A percentile compares a stretch with the other conserved stretches of the same genome.
phyloP scores from a whole-genome alignment of 2,888 invertebrate genomes.

The Empis stercorea region DNA sequence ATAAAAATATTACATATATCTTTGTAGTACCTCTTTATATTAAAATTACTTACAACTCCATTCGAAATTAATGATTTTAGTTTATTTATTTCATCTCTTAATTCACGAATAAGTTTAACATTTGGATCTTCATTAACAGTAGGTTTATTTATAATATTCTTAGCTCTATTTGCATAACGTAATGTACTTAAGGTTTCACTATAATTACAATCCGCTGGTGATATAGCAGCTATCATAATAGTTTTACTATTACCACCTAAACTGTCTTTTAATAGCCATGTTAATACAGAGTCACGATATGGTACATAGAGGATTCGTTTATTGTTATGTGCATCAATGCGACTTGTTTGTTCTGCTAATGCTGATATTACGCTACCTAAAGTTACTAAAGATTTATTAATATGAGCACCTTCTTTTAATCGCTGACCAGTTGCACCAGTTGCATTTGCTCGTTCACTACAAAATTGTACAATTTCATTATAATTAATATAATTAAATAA shows the following conservation, averaged over 20 bases:
- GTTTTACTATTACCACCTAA: slow-evolving; percentile 84
- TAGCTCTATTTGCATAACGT: slow-evolving; percentile 78
- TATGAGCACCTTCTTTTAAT: slow-evolving; percentile 79
- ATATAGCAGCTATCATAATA: slow-evolving; percentile 77
- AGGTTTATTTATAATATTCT: slow-evolving; percentile 83
- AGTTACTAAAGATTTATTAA: slow-evolving; percentile 80
- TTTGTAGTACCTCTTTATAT: not conserved
- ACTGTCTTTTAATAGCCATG: slow-evolving; percentile 79
- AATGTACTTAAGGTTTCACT: slow-evolving; percentile 76
- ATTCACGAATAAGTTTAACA: slow-evolving; percentile 72
- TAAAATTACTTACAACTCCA: slow-evolving; percentile 43
- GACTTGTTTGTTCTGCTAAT: slow-evolving; percentile 50
- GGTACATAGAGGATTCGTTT: slow-evolving; percentile 60
- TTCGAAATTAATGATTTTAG: slow-evolving; percentile 60
- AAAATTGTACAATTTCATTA: slow-evolving; percentile 8
- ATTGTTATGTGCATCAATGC: slow-evolving; percentile 38
- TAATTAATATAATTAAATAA: no score
- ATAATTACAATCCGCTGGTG: slow-evolving; percentile 75
- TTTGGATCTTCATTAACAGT: slow-evolving; percentile 84
- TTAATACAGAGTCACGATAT: slow-evolving; percentile 76
- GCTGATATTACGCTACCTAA: slow-evolving; percentile 80
- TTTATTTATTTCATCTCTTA: slow-evolving; percentile 73
- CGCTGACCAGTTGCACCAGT: slow-evolving; percentile 85
- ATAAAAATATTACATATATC: not conserved
- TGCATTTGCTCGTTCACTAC: slow-evolving; percentile 73